phyloP scores from a whole-genome alignment of 2,888 invertebrate genomes.

The Drosophila phalerata region DNA sequence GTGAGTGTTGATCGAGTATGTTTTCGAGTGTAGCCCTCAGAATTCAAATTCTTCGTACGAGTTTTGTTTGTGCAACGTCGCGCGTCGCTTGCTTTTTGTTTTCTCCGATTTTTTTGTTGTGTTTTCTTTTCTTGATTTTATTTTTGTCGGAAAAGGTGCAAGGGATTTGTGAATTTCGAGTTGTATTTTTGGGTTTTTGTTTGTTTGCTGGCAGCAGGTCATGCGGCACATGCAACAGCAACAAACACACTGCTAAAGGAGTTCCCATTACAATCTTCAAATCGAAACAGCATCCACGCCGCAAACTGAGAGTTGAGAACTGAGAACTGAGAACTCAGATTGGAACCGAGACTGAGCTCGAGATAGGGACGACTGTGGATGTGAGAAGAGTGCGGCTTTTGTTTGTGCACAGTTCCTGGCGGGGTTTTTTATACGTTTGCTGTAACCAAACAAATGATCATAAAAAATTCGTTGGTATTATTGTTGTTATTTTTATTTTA shows the following conservation, averaged over 20 bases:
- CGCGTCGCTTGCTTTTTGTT: constrained; percentile 62
- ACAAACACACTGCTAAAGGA: constrained; percentile 28
- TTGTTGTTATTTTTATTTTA: constrained; percentile 41
- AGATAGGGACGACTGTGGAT: constrained; percentile 28
- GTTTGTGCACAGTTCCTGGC: constrained; percentile 63
- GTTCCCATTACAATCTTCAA: constrained; percentile 46
- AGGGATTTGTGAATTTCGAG: constrained; percentile 55
- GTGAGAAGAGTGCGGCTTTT: constrained; percentile 47
- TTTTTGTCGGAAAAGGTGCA: constrained; percentile 66
- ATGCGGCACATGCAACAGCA: constrained; percentile 52
- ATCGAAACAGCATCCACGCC: constrained; percentile 45
- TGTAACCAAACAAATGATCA: constrained; percentile 76
- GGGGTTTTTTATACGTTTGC: constrained; percentile 72
- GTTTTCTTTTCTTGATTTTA: constrained; percentile 14
- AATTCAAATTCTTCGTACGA: constrained; percentile 51
- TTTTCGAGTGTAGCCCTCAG: constrained; percentile 33
- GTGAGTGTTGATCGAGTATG: constrained; percentile 32
- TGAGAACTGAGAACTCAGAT: constrained; percentile 8
- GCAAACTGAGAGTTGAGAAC: constrained; percentile 10
- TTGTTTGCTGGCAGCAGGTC: constrained; percentile 62
- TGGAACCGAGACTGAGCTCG: constrained; percentile 4
- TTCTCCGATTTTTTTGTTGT: constrained; percentile 8
- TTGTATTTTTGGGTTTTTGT: constrained; percentile 57
- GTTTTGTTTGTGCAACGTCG: constrained; percentile 66
- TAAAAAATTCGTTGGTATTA: constrained; percentile 61